These are phyloP conservation scores for Orthosia cruda DNA, from an alignment of 2,888 invertebrate species.

Conservation along the genomic window DNA sequence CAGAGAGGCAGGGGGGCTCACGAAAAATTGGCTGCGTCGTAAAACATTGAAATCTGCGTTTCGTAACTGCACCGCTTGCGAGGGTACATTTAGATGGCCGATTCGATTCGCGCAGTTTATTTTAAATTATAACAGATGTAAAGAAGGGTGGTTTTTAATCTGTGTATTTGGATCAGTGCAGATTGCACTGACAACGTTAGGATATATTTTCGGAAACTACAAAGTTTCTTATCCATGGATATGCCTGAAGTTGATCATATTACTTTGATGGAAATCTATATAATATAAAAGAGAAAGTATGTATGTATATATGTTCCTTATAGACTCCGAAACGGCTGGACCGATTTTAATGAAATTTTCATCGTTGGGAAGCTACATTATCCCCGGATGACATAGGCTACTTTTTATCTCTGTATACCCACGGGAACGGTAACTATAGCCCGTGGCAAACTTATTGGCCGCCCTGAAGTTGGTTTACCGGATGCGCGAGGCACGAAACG, in stretches of 20 bases:
- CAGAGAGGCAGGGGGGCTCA: slow-evolving; percentile 70
- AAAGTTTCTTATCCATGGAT: not conserved
- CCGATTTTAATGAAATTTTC: no score
- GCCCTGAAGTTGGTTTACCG: no score
- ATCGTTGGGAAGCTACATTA: no score
- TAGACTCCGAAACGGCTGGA: no score
- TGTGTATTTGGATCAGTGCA: slow-evolving; percentile 66
- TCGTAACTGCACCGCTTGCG: slow-evolving; percentile 71
- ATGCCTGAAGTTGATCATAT: not conserved
- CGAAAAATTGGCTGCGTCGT: slow-evolving; percentile 77
- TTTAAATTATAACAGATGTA: slow-evolving; percentile 87
- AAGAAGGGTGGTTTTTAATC: slow-evolving; percentile 81
- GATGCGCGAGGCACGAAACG: no score
- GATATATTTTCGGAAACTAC: not conserved
- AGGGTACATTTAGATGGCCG: slow-evolving; percentile 79
- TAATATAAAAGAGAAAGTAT: no score
- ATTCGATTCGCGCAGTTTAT: slow-evolving; percentile 90
- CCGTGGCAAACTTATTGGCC: no score
- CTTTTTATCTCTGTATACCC: no score
- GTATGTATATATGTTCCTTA: no score
- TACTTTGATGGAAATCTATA: not conserved
- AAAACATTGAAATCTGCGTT: slow-evolving; percentile 87
- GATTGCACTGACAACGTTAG: slow-evolving; percentile 46
- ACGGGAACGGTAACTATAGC: no score
- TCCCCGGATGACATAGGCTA: no score